Base-by-base conservation (phyloP, 1,140 invertebrate genomes). In the Pogonomyrmex barbatus region DNA sequence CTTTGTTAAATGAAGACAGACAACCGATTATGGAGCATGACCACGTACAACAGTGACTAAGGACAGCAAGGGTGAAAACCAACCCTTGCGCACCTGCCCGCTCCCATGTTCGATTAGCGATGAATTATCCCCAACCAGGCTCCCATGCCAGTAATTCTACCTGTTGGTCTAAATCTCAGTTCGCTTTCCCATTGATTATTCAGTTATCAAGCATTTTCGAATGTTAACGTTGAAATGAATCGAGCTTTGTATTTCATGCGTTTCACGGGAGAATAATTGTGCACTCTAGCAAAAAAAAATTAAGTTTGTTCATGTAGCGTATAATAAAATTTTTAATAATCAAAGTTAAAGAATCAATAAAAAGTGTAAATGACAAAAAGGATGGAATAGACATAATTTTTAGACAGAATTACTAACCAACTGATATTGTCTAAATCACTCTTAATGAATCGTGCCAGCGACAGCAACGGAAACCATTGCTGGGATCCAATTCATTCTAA, bases 41-140 rank as follows among this genome's bases (percentile, higher is more conserved):
- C 85, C 88, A 85, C 86, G 87, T 88, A 87, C 85, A 85, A 50
- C 52, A 50, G 82, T 77, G 52, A 71, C 83, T 89, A 87, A 89
- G 87, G 68, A 89, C 63, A 75, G 79, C 88, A 88, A 93, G 90
- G 90, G 86, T 87, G 85, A 87, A 90, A 93, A 85, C 88, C 85
- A 91, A 84, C 87, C 87, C 88, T 91, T 86, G 90, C 85, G 81
- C 91, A 93, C 89, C 92, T 93, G 92, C 87, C 89, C 68, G 85
- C 89, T 91, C 91, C 87, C 91, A 91, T 91, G 87, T 93, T 93
- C 91, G 91, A 92, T 93, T 93, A 92, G 86, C 88, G 89, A 93
- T 92, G 90, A 93, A 93, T 92, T 92, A 92, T 93, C 91, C 86
- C 73, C 67, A 52, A 71, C 62, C 87, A 88, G 87, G 87, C 79